Base-by-base conservation (phyloP, 1,140 invertebrate species). In the Aphis gossypii region DNA sequence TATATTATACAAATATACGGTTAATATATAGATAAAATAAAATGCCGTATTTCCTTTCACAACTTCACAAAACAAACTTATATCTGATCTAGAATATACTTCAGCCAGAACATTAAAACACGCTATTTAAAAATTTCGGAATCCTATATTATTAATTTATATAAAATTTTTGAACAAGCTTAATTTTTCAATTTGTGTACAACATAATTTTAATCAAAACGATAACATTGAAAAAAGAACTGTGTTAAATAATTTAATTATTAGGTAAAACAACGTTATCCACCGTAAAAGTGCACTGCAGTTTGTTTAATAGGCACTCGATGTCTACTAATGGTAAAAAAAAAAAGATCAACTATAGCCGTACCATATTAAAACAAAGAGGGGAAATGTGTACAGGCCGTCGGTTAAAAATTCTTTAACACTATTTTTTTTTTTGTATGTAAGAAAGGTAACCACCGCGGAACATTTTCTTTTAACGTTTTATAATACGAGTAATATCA, bases 91-190 rank as follows among this genome's bases (percentile, higher is more conserved):
- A 14, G 11, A 60, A 25, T 68, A 14, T n/a, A 14, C 9, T 14
- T 30, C 5, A 11, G 3, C 9, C 60, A 68, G 1, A 21, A 11
- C 11, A 68, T 14, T 68, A n/a, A n/a, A n/a, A 14, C 1, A n/a
- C 3, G 1, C 14, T n/a, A n/a, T n/a, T 5, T 4, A n/a, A 76
- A 5, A n/a, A n/a, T n/a, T n/a, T 4, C 8, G 0, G 25, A 60
- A 60, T 30, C 25, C 11, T 76, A 18, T 14, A 6, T n/a, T 76
- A 18, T n/a, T 76, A 18, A 5, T 76, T 76, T 4, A 6, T 68
- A 68, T 68, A 9, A 4, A 4, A 5, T 76, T n/a, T 9, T 68
- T 68, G 30, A 68, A n/a, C 30, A 4, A 68, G 30, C 18, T 76
- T n/a, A 21, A 21, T 6, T 30, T 76, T 76, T 18, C 60, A n/a